These are phyloP conservation scores for Drosophila nr. perissopoda DNA, from an alignment of 2,888 invertebrate species.

Conservation along the genomic window DNA sequence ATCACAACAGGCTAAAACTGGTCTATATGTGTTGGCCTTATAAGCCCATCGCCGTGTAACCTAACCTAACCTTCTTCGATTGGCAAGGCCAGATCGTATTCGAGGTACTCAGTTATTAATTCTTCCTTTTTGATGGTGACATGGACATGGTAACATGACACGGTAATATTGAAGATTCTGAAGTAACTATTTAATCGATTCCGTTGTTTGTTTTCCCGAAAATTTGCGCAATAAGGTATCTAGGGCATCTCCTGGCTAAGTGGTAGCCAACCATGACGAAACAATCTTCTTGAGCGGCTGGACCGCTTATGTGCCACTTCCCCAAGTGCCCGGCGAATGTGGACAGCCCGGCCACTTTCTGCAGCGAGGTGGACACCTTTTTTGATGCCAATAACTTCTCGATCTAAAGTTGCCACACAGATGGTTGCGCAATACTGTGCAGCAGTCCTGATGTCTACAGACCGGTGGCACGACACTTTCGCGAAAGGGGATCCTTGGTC, in stretches of 20 bases:
- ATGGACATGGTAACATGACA: too few relatives aligned
- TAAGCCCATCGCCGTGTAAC: too few relatives aligned
- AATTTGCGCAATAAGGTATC: not conserved
- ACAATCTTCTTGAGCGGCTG: not conserved
- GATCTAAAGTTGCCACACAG: not conserved
- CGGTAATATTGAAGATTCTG: not conserved
- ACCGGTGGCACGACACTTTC: not conserved
- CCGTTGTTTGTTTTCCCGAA: not conserved
- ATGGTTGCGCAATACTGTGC: not conserved
- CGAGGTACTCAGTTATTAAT: too few relatives aligned
- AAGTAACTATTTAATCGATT: not conserved
- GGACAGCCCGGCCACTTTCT: not conserved
- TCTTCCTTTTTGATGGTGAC: too few relatives aligned
- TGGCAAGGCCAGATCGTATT: not conserved
- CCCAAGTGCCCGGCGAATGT: not conserved
- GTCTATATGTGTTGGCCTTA: too few relatives aligned
- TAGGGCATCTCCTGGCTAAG: not conserved
- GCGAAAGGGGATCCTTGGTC: not conserved
- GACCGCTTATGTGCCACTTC: not conserved
- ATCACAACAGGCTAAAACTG: too few relatives aligned
- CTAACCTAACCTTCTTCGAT: not conserved
- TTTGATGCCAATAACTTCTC: not conserved
- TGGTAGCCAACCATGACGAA: not conserved
- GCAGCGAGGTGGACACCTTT: not conserved
- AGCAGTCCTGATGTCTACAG: not conserved